Base-by-base conservation (phyloP, 2,797 vertebrate genomes). In the Garrulus glandarius region DNA sequence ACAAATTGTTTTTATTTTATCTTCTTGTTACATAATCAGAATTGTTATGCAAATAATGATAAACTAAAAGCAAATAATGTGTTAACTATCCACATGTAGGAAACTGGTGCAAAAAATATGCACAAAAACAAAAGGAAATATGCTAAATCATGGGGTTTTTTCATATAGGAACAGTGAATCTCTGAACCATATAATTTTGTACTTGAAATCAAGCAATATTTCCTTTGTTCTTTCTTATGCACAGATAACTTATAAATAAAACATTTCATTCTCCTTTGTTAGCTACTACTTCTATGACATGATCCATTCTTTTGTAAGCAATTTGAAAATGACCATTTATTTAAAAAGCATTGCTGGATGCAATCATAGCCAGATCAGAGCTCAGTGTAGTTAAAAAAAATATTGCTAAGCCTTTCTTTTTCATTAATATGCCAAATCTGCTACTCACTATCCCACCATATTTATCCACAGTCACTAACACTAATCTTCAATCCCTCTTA, bases 401-500 rank as follows among this genome's bases (percentile, higher is more conserved):
- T 16, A 30, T 7, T 63, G 46, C 36, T n/a, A 26, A 63, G 5
- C 6, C 30, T 83, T 82, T 61, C 13, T 81, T 85, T 79, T 72
- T 36, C 70, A 29, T 80, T 95, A 67, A 76, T 83, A 60, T 47
- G 64, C 16, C 27, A 61, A 69, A 91, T 82, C 75, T 87, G 70
- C 69, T 68, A 32, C 32, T 74, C 19, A 20, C 34, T 37, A 69
- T 71, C 50, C 44, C 56, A 44, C 30, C 20, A 43, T 4, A 18
- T 65, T 68, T 67, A 70, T 55, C 26, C 37, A 37, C 32, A 30
- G 75, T 39, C 41, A 78, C 81, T 59, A 81, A 76, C 41, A 76
- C 43, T 67, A 79, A 93, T 96, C 61, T 92, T 96, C 80, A 84
- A 78, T 90, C 76, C 69, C 43, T 98, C 98, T 98, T 98, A 99